phyloP scores from a whole-genome alignment of 2,888 invertebrate species.

The Macrophya alboannulata region DNA sequence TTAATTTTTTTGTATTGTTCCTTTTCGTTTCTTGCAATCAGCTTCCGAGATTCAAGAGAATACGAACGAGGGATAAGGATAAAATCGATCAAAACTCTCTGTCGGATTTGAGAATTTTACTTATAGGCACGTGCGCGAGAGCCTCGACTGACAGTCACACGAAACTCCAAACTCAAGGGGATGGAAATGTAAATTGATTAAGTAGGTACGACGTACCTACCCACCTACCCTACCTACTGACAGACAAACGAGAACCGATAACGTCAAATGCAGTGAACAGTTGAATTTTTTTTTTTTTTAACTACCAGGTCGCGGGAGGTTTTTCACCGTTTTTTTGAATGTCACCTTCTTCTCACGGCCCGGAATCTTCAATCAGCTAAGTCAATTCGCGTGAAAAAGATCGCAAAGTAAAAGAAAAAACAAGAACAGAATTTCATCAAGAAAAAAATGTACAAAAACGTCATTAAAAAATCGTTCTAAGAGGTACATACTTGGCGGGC shows the following conservation, averaged over 20 bases:
- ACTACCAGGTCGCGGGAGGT: not conserved
- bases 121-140: constrained; percentile 16
- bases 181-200: constrained; percentile 41
- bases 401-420: no score
- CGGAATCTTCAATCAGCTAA: not conserved
- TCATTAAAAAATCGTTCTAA: not conserved
- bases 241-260: constrained; percentile 69
- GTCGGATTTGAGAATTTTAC: not conserved
- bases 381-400: no score
- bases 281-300: constrained; percentile 23
- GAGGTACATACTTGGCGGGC: not conserved
- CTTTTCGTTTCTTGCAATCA: not conserved
- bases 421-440: no score
- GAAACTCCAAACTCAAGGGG: constrained; percentile 20
- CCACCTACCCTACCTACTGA: constrained; percentile 51
- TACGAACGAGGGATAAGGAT: not conserved
- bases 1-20: not conserved
- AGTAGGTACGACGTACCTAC: constrained; percentile 18
- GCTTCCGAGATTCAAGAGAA: not conserved
- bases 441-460: no score
- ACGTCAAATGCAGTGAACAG: constrained; percentile 68
- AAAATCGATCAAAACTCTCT: constrained; percentile 7
- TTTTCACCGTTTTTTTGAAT: not conserved
- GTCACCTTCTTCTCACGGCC: not conserved
- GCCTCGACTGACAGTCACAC: constrained; percentile 30